Conservation (phyloP, 2,888 invertebrate genomes). For the Sussaba pulchella region DNA sequence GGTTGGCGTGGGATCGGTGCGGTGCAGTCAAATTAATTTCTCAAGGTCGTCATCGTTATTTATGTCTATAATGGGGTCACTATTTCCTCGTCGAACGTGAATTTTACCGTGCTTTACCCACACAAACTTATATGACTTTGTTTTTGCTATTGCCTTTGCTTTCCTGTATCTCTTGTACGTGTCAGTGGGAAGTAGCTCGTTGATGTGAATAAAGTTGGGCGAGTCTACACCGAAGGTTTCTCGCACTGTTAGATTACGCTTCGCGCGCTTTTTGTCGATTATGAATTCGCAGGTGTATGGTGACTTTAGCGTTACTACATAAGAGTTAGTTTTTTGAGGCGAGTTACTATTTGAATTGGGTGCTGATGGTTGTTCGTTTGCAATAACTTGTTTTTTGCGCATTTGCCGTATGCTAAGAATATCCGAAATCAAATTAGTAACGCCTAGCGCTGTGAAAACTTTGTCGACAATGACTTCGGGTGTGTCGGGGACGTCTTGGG, state of each 20-base stretch:
- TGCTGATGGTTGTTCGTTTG: neutral
- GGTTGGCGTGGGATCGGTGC: too few relatives aligned
- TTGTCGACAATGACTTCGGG: neutral
- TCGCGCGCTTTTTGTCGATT: conserved; percentile 12
- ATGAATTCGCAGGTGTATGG: neutral
- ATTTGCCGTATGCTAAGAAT: neutral
- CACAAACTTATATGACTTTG: conserved; percentile 4
- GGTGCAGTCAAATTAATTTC: too few relatives aligned
- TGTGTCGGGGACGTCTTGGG: neutral
- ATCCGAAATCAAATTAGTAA: neutral
- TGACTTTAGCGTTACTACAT: conserved; percentile 11
- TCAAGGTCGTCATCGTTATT: too few relatives aligned
- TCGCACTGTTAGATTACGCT: neutral
- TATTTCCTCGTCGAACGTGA: neutral
- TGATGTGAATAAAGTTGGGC: conserved; percentile 6
- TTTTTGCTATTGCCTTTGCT: conserved; percentile 21
- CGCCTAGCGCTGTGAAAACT: neutral
- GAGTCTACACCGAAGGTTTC: neutral
- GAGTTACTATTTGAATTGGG: neutral
- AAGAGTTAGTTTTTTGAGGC: neutral
- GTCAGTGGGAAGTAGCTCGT: conserved; percentile 13
- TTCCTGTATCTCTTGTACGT: neutral
- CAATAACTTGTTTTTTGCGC: neutral
- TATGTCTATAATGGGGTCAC: too few relatives aligned
- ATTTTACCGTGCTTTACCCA: conserved; percentile 7